phyloP scores from a whole-genome alignment of 2,888 invertebrate species.

The Brachyptera risi region DNA sequence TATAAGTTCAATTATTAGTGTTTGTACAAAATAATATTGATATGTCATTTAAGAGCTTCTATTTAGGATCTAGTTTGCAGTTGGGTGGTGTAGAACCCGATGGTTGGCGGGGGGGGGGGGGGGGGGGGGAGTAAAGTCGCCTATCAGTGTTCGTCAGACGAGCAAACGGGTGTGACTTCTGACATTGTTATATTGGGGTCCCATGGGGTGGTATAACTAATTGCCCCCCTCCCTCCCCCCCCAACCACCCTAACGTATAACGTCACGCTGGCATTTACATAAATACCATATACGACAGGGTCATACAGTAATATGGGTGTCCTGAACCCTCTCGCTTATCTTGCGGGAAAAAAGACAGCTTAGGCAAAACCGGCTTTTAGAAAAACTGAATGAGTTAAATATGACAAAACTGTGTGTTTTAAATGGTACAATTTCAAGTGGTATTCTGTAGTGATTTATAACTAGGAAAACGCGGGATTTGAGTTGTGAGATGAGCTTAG shows the following conservation, averaged over 20 bases:
- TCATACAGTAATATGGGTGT: too few relatives aligned
- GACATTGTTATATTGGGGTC: conserved; percentile 2
- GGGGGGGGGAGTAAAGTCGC: not conserved
- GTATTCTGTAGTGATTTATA: too few relatives aligned
- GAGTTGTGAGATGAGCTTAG: too few relatives aligned
- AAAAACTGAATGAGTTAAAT: not conserved
- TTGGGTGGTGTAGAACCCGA: too few relatives aligned
- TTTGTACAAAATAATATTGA: too few relatives aligned
- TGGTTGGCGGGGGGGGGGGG: not conserved
- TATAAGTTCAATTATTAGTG: too few relatives aligned
- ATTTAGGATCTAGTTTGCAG: too few relatives aligned
- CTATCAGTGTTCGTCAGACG: conserved; percentile 2
- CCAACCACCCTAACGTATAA: not conserved
- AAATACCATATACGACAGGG: not conserved
- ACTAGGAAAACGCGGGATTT: too few relatives aligned
- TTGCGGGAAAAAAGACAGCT: not conserved
- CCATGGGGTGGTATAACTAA: not conserved
- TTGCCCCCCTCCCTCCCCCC: not conserved
- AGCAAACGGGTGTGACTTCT: too few relatives aligned
- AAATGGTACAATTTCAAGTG: too few relatives aligned
- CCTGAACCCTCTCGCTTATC: not conserved
- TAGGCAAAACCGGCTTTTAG: not conserved
- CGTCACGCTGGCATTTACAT: conserved; percentile 6
- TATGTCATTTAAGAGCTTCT: too few relatives aligned
- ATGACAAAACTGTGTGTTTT: not conserved